Percentiles rank a stretch among this genome's conserved stretches.
Conservation (phyloP, 2,888 invertebrate genomes). For the Anthrax anthrax region DNA sequence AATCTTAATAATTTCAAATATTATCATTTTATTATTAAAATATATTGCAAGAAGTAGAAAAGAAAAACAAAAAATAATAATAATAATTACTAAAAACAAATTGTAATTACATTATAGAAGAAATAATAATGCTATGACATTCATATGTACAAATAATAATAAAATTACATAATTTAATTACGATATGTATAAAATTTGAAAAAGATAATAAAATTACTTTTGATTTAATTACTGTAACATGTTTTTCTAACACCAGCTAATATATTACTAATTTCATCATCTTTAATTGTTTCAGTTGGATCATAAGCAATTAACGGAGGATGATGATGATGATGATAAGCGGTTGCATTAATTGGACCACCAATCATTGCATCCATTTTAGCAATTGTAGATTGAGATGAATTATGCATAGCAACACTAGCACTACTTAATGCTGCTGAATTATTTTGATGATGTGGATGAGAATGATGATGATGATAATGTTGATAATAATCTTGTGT, state of each 20-base stretch:
- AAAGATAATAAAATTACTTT: too few species aligned
- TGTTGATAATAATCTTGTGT: constrained; percentile 23
- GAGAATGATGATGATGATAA: constrained; percentile 30
- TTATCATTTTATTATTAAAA: too few species aligned
- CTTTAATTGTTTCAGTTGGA: constrained; percentile 45
- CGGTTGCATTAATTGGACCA: constrained; percentile 34
- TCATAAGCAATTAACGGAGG: constrained; percentile 23
- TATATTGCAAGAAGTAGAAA: too few species aligned
- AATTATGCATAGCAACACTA: constrained; percentile 2
- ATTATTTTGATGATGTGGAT: constrained; percentile 19
- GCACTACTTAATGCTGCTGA: constrained; percentile 1
- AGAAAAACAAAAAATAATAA: too few species aligned
- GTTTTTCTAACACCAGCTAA: constrained; percentile 78
- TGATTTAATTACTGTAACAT: constrained; percentile 57
- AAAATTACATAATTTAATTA: too few species aligned
- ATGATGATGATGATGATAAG: constrained; percentile 21
- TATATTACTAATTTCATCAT: constrained; percentile 80
- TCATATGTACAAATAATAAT: too few species aligned
- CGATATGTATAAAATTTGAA: too few species aligned
- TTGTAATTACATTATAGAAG: too few species aligned
- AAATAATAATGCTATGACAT: too few species aligned
- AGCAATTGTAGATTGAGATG: constrained; percentile 14
- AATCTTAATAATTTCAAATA: too few species aligned
- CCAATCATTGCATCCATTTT: constrained; percentile 16
- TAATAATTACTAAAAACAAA: too few species aligned